Conservation (phyloP, 2,888 invertebrate genomes). For the Folsomia candida region DNA sequence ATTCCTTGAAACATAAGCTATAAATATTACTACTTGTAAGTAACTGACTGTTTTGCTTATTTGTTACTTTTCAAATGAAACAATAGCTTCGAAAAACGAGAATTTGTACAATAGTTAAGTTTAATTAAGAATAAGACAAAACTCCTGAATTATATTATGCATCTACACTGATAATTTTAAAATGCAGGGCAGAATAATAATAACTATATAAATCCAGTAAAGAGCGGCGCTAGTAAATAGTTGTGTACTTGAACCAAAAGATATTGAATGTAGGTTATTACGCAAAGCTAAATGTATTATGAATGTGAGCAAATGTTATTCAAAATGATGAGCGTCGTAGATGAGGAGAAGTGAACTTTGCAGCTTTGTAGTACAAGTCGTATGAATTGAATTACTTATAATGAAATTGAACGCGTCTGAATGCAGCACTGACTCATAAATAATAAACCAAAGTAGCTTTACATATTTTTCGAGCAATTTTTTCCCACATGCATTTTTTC, state of each 20-base stretch:
- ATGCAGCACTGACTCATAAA: too few species aligned
- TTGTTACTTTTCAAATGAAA: background rate
- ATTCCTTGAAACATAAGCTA: too few species aligned
- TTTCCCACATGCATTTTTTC: too few species aligned
- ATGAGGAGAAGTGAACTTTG: too few species aligned
- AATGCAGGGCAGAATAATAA: background rate
- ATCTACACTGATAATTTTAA: background rate
- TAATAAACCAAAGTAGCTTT: background rate
- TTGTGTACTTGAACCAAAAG: background rate
- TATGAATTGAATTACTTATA: background rate
- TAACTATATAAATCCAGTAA: background rate
- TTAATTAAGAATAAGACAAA: background rate
- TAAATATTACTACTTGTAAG: too few species aligned
- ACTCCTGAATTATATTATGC: conserved; percentile 2
- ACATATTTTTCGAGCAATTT: too few species aligned
- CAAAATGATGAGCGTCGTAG: too few species aligned
- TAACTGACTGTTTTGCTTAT: background rate
- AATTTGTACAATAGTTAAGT: background rate
- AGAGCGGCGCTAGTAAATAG: background rate
- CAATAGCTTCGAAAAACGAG: background rate
- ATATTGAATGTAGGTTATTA: background rate
- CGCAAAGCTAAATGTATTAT: background rate
- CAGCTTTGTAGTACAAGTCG: too few species aligned
- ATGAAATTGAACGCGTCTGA: background rate
- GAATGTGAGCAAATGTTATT: too few species aligned